Evolutionary conservation across 2,888 invertebrate species (phyloP), one percentile per base, ranked within the genome.

Genomic region (Digitonthophagus gazella): DNA sequence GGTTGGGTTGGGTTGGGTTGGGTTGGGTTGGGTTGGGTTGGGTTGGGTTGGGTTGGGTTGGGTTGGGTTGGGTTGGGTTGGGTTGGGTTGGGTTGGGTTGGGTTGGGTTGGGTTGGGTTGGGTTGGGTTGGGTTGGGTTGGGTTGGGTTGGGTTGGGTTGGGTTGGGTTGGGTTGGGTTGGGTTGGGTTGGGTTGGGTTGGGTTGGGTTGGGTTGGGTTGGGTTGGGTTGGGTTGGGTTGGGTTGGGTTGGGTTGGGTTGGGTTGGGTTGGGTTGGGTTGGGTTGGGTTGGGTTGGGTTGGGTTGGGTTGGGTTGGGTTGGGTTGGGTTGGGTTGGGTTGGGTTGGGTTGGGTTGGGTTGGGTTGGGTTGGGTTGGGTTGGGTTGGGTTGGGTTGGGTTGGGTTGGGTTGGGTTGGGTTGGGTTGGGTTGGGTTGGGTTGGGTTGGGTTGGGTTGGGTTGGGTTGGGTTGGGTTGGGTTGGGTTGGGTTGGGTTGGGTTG

Each of bases 1-100:
- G 67, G 67, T 67, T 67, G 19, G 67, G 67, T 67, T 69, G 58
- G 68, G 68, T 69, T 69, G 58, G 69, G 64, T 72, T 66, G 64
- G 71, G 58, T 69, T 61, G 68, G 68, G 65, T 71, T 61, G 68
- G 71, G 65, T 68, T 63, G 68, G 71, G 65, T 68, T 66, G 65
- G 71, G 65, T 71, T 65, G 55, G 67, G 67, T 67, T 67, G 64
- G 67, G 66, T 71, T 64, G 66, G 71, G 66, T 71, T 58, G 57
- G 64, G 66, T 67, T 57, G 64, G 70, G 67, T 67, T 67, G 64
- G 67, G 61, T 66, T 66, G 65, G 66, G 65, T 67, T 56, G 55
- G 63, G 58, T 54, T 54, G 54, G 54, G 54, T 54, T 54, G 68
- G 64, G 63, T 67, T 64, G 54, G 54, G 54, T 54, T 54, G 54